phyloP scores from a whole-genome alignment of 1,140 invertebrate genomes.

The Colletes latitarsis region DNA sequence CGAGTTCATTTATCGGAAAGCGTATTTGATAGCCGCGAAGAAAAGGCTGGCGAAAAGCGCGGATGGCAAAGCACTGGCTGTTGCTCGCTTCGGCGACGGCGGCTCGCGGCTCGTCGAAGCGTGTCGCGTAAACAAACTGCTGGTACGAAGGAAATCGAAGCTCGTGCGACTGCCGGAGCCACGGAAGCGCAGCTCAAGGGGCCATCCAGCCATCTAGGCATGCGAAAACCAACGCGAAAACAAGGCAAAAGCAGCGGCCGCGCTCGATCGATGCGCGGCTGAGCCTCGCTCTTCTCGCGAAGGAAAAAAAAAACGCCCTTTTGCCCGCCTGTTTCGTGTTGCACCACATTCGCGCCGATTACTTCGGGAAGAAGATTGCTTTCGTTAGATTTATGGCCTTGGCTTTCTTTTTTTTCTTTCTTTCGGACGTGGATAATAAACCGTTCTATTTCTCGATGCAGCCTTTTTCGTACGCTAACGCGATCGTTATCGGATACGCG shows the following conservation, averaged over 20 bases:
- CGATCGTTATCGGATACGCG: too few relatives aligned
- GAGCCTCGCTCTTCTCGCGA: background rate
- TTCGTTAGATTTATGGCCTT: too few relatives aligned
- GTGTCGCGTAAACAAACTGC: conserved; percentile 15
- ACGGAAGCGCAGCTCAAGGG: conserved; percentile 19
- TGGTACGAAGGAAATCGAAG: background rate
- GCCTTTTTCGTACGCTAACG: too few relatives aligned
- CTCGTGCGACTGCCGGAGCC: background rate
- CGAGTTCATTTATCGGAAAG: too few relatives aligned
- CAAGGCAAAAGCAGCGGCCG: conserved; percentile 8
- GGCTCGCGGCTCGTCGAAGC: background rate
- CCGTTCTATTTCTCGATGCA: too few relatives aligned
- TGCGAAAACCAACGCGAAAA: conserved; percentile 26
- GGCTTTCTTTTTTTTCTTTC: too few relatives aligned
- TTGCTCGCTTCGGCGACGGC: too few relatives aligned
- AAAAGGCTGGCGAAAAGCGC: background rate
- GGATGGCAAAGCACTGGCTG: background rate
- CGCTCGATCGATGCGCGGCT: conserved; percentile 14
- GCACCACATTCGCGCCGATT: background rate
- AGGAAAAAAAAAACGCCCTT: background rate
- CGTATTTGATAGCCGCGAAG: too few relatives aligned
- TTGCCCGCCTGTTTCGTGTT: background rate
- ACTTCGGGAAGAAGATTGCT: background rate
- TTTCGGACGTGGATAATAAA: too few relatives aligned
- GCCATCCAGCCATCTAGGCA: conserved; percentile 11